Percentiles rank a stretch among this genome's conserved stretches.
Conservation (phyloP, 23 tunicate genomes). For the Halocynthia roretzi region DNA sequence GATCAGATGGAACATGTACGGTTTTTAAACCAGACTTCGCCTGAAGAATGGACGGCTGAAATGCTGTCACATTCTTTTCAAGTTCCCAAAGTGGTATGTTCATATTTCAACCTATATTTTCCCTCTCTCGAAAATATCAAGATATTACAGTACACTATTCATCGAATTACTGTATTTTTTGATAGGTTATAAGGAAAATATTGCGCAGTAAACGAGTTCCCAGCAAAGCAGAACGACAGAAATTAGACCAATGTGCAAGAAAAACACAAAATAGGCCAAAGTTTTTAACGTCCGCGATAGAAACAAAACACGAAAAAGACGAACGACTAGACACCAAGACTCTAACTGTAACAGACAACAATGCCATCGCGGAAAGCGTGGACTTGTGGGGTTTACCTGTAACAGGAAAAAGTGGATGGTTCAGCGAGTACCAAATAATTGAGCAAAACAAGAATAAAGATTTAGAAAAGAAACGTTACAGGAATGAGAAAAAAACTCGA, state of each 20-base stretch:
- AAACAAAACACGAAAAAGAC: no score
- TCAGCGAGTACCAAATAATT: neutral
- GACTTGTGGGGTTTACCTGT: constrained; percentile 4
- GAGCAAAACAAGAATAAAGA: neutral
- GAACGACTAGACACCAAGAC: no score
- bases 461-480: no score
- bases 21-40: constrained; percentile 2
- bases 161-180: no score
- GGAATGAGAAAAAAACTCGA: no score
- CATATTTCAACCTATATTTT: no score
- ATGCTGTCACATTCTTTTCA: constrained; percentile 18
- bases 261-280: constrained; percentile 3
- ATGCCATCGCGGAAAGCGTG: no score
- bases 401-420: constrained; percentile 8
- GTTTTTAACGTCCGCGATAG: neutral
- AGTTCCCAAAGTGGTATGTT: constrained; percentile 21
- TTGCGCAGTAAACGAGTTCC: neutral
- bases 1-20: constrained; percentile 27
- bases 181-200: constrained; percentile 16
- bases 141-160: no score
- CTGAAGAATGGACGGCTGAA: constrained; percentile 18
- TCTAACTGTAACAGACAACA: no score
- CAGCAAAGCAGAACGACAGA: neutral
- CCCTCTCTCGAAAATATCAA: no score
- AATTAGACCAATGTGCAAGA: constrained; percentile 2